These are phyloP conservation scores for Drosophila paranaensis DNA, from an alignment of 2,888 invertebrate genomes.

Conservation along the genomic window DNA sequence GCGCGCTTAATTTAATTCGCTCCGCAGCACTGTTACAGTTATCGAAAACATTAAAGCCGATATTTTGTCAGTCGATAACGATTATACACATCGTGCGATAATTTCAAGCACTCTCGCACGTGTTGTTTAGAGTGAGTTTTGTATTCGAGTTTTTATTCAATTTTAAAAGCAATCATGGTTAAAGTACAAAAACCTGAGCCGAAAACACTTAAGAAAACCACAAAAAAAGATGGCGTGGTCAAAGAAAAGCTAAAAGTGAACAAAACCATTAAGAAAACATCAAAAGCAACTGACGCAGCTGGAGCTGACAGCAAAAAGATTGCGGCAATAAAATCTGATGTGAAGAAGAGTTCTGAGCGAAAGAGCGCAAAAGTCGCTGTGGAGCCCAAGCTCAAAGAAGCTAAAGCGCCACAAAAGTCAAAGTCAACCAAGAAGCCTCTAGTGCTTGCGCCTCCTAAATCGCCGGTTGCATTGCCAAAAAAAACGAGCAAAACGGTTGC, in stretches of 20 bases:
- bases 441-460: slow-evolving; percentile 58
- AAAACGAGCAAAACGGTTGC: slow-evolving; percentile 33
- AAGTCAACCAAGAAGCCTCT: slow-evolving; percentile 47
- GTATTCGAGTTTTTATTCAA: slow-evolving; percentile 36
- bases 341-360: slow-evolving; percentile 10
- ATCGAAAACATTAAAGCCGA: slow-evolving; percentile 9
- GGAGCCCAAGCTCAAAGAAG: slow-evolving; percentile 11
- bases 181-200: slow-evolving; percentile 69
- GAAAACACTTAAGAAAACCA: slow-evolving; percentile 57
- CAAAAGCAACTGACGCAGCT: slow-evolving; percentile 3
- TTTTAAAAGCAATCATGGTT: slow-evolving; percentile 53
- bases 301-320: slow-evolving; percentile 22
- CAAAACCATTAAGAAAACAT: slow-evolving; percentile 32
- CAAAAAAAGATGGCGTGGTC: slow-evolving; percentile 37
- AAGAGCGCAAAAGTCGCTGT: background rate
- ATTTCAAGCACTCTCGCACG: slow-evolving; percentile 51
- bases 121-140: slow-evolving; percentile 47
- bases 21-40: slow-evolving; percentile 36
- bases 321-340: slow-evolving; percentile 13
- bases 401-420: slow-evolving; percentile 4
- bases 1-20: no score
- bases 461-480: slow-evolving; percentile 38
- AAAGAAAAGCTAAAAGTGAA: slow-evolving; percentile 48
- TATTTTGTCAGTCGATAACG: slow-evolving; percentile 13
- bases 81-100: slow-evolving; percentile 7